A percentile compares a stretch with the other conserved stretches of the same genome.
Conservation (phyloP, 2,113 vertebrate species). For the Harpagus bidentatus region DNA sequence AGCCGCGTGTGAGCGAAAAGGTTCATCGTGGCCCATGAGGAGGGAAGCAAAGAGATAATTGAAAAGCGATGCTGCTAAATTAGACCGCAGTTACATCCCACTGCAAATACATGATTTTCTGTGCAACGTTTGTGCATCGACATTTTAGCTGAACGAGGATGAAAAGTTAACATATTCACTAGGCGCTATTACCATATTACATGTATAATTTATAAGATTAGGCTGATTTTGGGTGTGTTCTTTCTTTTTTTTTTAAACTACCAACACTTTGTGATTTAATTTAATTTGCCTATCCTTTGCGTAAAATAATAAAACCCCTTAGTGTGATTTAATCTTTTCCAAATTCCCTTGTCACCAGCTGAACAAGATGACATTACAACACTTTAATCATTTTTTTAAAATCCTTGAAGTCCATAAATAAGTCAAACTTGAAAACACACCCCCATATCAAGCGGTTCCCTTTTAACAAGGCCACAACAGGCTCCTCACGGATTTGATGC, state of each 20-base stretch:
- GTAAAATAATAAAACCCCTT: not conserved
- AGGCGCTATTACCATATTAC: not conserved
- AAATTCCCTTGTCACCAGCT: not conserved
- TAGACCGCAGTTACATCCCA: not conserved
- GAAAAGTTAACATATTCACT: not conserved
- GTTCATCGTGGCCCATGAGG: not conserved
- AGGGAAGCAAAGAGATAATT: not conserved
- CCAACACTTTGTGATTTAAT: not conserved
- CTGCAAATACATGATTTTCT: not conserved
- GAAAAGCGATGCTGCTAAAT: not conserved
- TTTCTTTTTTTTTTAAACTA: not conserved
- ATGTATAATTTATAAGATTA: conserved; percentile 17
- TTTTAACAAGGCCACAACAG: not conserved
- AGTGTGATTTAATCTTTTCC: not conserved
- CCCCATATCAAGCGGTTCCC: not conserved
- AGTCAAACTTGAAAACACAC: not conserved
- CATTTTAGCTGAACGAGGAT: not conserved
- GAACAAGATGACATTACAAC: not conserved
- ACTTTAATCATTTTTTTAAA: not conserved
- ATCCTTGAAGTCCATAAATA: not conserved
- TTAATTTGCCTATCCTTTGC: not conserved
- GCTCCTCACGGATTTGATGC: not conserved
- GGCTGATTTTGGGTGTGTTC: not conserved
- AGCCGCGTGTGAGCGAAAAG: not conserved
- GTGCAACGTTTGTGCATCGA: not conserved